These are phyloP conservation scores for Cryptotermes secundus DNA, from an alignment of 1,140 invertebrate genomes.

Conservation along the genomic window DNA sequence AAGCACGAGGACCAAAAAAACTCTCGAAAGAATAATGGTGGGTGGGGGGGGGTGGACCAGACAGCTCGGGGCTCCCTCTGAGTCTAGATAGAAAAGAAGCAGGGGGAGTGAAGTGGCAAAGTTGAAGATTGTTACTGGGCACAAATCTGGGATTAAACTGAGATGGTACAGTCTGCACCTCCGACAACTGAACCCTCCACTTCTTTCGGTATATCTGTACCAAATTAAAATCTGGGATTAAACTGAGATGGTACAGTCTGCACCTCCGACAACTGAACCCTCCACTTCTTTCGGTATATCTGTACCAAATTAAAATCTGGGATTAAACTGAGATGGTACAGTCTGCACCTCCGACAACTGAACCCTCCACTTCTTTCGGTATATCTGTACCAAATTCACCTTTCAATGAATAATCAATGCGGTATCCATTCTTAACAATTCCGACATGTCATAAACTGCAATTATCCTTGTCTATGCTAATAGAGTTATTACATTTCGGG, in stretches of 20 bases:
- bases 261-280: not conserved
- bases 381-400: too few species aligned
- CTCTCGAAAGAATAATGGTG: not conserved
- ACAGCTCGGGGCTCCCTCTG: not conserved
- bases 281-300: too few species aligned
- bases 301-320: not conserved
- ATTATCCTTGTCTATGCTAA: too few species aligned
- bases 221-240: not conserved
- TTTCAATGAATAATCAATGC: too few species aligned
- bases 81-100: not conserved
- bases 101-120: conserved; percentile 3
- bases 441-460: too few species aligned
- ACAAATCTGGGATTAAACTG: conserved; percentile 7
- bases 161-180: not conserved
- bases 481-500: too few species aligned
- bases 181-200: not conserved
- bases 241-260: conserved; percentile 8
- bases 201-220: too few species aligned
- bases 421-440: too few species aligned
- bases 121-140: not conserved
- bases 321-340: conserved; percentile 15
- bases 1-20: not conserved
- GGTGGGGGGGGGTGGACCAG: not conserved
- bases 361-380: too few species aligned
- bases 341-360: not conserved